Conservation (phyloP, 2,888 invertebrate genomes). For the Zygaena filipendulae region DNA sequence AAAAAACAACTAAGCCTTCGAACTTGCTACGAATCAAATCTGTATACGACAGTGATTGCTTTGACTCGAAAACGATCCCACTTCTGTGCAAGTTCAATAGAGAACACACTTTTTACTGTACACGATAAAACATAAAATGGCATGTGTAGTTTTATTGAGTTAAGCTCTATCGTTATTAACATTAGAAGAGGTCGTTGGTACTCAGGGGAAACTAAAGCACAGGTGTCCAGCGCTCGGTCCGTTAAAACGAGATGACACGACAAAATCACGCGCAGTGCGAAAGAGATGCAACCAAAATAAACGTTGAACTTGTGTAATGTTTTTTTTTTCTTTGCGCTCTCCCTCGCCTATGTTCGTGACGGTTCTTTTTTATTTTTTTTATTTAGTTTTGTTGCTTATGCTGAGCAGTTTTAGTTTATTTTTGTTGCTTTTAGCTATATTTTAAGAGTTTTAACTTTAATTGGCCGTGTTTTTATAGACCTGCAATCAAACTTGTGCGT, state of each 20-base stretch:
- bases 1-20: conserved; percentile 42
- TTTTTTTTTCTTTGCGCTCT: conserved; percentile 61
- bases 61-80: conserved; percentile 51
- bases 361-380: conserved; percentile 50
- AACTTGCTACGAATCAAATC: conserved; percentile 61
- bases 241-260: conserved; percentile 37
- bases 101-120: conserved; percentile 26
- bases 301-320: conserved; percentile 64
- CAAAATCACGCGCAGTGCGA: conserved; percentile 26
- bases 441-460: conserved; percentile 32
- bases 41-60: conserved; percentile 66
- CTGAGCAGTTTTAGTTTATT: conserved; percentile 58
- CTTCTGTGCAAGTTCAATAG: conserved; percentile 28
- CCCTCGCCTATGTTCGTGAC: conserved; percentile 69
- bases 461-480: no score
- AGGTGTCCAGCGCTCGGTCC: conserved; percentile 66
- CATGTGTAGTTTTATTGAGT: conserved; percentile 21
- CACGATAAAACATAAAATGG: conserved; percentile 26
- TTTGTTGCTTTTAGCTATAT: conserved; percentile 63
- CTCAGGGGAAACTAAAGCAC: conserved; percentile 69
- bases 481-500: no score
- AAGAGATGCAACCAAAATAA: conserved; percentile 62
- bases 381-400: conserved; percentile 52
- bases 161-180: conserved; percentile 36
- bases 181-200: conserved; percentile 63